Base-by-base conservation (phyloP, 2,888 invertebrate species). In the Drosophila borealis region DNA sequence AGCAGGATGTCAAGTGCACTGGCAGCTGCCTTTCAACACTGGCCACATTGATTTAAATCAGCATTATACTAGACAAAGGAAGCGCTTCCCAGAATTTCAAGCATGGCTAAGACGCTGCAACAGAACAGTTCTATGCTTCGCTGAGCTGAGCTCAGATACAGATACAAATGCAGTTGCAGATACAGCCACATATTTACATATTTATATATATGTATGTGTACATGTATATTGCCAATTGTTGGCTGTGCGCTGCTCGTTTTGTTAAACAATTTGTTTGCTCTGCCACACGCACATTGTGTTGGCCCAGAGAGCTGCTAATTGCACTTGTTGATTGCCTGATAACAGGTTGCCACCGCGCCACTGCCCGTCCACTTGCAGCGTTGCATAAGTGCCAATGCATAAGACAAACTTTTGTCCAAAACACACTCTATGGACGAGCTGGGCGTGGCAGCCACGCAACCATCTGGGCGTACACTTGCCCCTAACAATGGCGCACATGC, bases 321-420 rank as follows among this genome's bases (percentile, higher is more conserved):
- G 83, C 89, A 84, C 83, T 89, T 84, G 83, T 84, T 84, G 83
- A 89, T 89, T 87, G 70, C 64, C 70, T 87, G 83, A 84, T 84
- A 84, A 83, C 87, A 75, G 78, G 81, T 78, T 71, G 77, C 66
- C 14, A 36, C 59, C 36, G 10, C 36, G 53, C 29, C 19, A 11
- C 13, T 14, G 55, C 54, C 49, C 36, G 17, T 21, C 29, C 54
- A 25, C 17, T 45, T 49, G 64, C 46, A 46, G 55, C 44, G 72
- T 88, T 83, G 81, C 81, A 74, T 77, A 78, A 88, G 85, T 72
- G 81, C 71, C 79, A 76, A 67, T 74, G 89, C 83, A 77, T 83
- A 83, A 86, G 89, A 83, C 89, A 83, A 88, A 78, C 74, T 86
- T 83, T 82, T 70, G 71, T 63, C 64, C 74, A 41, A 56, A 56